A percentile compares a stretch with the other conserved stretches of the same genome.
phyloP scores from a whole-genome alignment of 2,113 vertebrate genomes.

The Proterorhinus semilunaris region DNA sequence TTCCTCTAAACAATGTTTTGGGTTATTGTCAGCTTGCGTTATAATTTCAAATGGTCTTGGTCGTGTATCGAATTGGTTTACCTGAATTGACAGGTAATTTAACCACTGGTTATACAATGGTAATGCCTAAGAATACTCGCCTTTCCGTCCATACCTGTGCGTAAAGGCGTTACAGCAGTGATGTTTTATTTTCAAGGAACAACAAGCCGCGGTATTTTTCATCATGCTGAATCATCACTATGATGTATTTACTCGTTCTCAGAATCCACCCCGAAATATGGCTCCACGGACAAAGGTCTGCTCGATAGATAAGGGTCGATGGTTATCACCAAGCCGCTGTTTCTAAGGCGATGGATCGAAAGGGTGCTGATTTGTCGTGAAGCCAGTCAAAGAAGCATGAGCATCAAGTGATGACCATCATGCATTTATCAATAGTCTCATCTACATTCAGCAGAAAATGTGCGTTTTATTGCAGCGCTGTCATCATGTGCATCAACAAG shows the following conservation, averaged over 20 bases:
- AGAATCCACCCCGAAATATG: conserved; percentile 69
- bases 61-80: conserved; percentile 47
- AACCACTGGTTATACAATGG: conserved; percentile 55
- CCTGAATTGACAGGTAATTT: conserved; percentile 64
- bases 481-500: conserved; percentile 56
- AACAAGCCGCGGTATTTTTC: conserved; percentile 41
- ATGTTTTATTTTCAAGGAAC: conserved; percentile 26
- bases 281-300: conserved; percentile 74
- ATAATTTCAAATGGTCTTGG: conserved; percentile 11
- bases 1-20: not conserved
- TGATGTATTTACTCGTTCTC: conserved; percentile 59
- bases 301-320: conserved; percentile 63
- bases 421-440: conserved; percentile 52
- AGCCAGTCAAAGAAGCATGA: conserved; percentile 48
- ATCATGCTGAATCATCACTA: conserved; percentile 77
- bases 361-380: conserved; percentile 52
- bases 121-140: conserved; percentile 35
- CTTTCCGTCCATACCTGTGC: conserved; percentile 35
- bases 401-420: conserved; percentile 66
- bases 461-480: conserved; percentile 56
- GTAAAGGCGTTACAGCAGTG: conserved; percentile 15
- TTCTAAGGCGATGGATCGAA: conserved; percentile 48
- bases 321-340: conserved; percentile 58
- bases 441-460: conserved; percentile 56
- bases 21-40: conserved; percentile 16